Conservation (phyloP, 2,888 invertebrate genomes). For the Clusia tigrina region DNA sequence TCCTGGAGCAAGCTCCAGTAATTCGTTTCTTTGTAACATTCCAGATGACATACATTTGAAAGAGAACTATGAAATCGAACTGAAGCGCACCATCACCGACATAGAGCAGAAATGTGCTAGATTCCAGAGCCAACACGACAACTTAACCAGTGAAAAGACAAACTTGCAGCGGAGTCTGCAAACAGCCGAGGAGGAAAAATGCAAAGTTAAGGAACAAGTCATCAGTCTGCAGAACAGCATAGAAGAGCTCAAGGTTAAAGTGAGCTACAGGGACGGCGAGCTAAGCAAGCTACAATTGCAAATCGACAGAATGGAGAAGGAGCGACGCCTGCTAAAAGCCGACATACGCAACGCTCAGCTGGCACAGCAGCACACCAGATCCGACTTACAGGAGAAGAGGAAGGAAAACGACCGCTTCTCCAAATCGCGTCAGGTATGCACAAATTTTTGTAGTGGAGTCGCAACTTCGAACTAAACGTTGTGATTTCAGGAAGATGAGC, state of each 20-base stretch:
- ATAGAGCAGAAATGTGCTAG: constrained; percentile 53
- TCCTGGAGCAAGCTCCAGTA: constrained; percentile 5
- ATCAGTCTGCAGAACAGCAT: constrained; percentile 67
- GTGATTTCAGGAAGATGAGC: constrained; percentile 71
- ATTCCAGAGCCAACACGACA: constrained; percentile 75
- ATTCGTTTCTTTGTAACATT: constrained; percentile 4
- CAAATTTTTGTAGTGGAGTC: not conserved
- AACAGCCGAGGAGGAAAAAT: constrained; percentile 72
- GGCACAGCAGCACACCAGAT: constrained; percentile 60
- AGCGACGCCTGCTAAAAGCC: constrained; percentile 71
- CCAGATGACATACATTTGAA: constrained; percentile 60
- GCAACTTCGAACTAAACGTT: not conserved
- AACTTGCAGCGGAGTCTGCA: constrained; percentile 77
- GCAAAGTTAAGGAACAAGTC: constrained; percentile 76
- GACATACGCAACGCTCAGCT: constrained; percentile 63
- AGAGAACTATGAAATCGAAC: constrained; percentile 58
- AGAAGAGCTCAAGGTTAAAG: constrained; percentile 71
- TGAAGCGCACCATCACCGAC: constrained; percentile 59
- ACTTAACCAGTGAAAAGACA: constrained; percentile 78
- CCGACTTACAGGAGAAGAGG: constrained; percentile 60
- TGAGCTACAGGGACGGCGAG: constrained; percentile 76
- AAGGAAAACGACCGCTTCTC: constrained; percentile 68
- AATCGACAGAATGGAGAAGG: constrained; percentile 74
- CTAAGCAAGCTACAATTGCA: constrained; percentile 76
- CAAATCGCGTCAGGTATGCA: constrained; percentile 70